Evolutionary conservation across 2,113 vertebrate species (phyloP).

Genomic region (Scolopax mira): DNA sequence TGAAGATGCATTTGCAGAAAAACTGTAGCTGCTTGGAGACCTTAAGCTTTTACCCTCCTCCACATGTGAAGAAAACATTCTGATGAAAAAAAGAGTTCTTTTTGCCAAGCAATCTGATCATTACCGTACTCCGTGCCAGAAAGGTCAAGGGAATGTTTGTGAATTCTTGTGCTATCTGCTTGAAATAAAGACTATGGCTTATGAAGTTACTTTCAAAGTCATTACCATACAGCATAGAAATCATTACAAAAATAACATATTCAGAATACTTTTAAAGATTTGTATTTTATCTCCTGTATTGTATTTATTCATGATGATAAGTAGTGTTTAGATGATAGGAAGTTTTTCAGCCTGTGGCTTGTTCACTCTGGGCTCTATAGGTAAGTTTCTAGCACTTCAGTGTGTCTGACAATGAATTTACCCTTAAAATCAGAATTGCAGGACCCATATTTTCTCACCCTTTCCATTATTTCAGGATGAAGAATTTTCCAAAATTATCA

Average conservation of each 20-base stretch:
- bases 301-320: background rate
- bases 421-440: background rate
- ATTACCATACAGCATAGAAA: background rate
- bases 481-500: background rate
- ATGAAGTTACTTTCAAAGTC: background rate
- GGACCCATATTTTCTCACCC: background rate
- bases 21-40: background rate
- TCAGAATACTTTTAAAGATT: background rate
- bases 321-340: background rate
- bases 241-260: background rate
- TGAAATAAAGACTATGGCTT: background rate
- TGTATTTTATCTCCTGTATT: background rate
- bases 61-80: background rate
- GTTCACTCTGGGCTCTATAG: background rate
- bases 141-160: background rate
- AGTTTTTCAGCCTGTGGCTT: background rate
- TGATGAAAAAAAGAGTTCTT: background rate
- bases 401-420: background rate
- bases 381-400: background rate
- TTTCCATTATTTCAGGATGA: background rate
- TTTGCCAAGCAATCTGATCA: background rate
- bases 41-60: background rate
- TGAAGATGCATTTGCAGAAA: background rate
- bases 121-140: background rate
- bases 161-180: background rate